Conservation (phyloP, 2,797 vertebrate species). For the Lepilemur septentrionalis region DNA sequence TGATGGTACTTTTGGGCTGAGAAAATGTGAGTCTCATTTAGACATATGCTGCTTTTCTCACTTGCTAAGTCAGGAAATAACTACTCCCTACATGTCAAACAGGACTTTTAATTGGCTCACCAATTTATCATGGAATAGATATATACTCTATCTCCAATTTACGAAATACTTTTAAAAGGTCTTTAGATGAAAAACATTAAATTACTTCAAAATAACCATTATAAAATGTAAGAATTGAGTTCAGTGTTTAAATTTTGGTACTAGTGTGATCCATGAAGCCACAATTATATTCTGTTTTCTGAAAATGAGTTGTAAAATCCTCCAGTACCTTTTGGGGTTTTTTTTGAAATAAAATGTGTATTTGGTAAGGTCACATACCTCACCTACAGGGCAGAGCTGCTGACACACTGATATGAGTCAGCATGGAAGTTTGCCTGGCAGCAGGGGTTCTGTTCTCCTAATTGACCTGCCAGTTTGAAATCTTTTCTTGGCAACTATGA, state of each 20-base stretch:
- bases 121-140: background rate
- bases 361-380: background rate
- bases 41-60: background rate
- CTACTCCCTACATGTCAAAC: background rate
- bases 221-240: background rate
- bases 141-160: background rate
- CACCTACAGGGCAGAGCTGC: background rate
- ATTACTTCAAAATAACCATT: background rate
- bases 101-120: background rate
- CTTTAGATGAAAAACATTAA: background rate
- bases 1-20: background rate
- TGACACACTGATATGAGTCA: conserved; percentile 1
- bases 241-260: background rate
- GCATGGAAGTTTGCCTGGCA: conserved; percentile 38
- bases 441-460: conserved; percentile 31
- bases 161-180: background rate
- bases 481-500: conserved; percentile 29
- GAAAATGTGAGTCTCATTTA: background rate
- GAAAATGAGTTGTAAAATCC: background rate
- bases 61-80: background rate
- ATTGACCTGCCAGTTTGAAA: conserved; percentile 60
- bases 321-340: background rate
- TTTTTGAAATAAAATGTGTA: conserved; percentile 2
- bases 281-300: background rate
- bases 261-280: background rate